Percentiles rank a stretch among this genome's conserved stretches.
Conservation (phyloP, 1,140 invertebrate genomes). For the Drosophila lacertosa region DNA sequence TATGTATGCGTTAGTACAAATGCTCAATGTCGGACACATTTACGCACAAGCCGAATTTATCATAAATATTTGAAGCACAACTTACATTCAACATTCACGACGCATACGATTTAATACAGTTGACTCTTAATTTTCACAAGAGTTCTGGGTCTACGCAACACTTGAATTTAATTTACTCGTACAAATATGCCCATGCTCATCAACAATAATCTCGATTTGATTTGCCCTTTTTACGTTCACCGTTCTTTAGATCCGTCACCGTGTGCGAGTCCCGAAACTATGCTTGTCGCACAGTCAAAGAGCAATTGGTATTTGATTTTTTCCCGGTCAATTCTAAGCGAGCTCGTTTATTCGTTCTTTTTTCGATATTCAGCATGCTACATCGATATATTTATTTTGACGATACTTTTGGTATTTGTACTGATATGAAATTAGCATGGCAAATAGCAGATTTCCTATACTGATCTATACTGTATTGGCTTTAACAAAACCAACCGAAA, state of each 20-base stretch:
- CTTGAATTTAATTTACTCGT: conserved; percentile 43
- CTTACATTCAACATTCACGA: conserved; percentile 49
- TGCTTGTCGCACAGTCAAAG: conserved; percentile 18
- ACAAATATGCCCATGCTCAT: neutral
- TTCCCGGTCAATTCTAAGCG: conserved; percentile 60
- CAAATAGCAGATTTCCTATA: no score
- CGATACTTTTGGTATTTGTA: conserved; percentile 12
- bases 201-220: conserved; percentile 15
- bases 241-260: conserved; percentile 31
- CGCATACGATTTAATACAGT: conserved; percentile 52
- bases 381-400: conserved; percentile 13
- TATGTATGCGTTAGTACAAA: conserved; percentile 27
- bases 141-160: conserved; percentile 23
- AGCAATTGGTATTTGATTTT: conserved; percentile 53
- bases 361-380: neutral
- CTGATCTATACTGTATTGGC: neutral
- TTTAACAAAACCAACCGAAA: no score
- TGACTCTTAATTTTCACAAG: conserved; percentile 57
- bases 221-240: conserved; percentile 35
- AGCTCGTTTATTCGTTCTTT: conserved; percentile 20
- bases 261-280: conserved; percentile 25
- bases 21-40: conserved; percentile 44
- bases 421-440: no score
- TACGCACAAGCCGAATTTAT: conserved; percentile 57
- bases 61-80: conserved; percentile 39